These are phyloP conservation scores for Apus apus DNA, from an alignment of 2,113 vertebrate species.

Conservation along the genomic window DNA sequence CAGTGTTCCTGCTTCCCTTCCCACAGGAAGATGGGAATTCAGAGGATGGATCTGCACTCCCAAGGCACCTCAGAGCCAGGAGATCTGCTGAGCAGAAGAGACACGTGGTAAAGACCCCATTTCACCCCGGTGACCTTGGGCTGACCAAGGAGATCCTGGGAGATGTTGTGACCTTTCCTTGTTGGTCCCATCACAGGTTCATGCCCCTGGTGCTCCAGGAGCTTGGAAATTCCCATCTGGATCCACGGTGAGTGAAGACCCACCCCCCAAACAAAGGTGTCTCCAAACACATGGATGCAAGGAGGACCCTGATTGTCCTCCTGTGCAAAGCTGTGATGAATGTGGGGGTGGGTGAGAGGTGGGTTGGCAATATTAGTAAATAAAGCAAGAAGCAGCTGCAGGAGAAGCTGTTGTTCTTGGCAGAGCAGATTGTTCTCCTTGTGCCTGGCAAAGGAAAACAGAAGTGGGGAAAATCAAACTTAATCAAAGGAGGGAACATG, in stretches of 20 bases:
- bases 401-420: not conserved
- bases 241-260: not conserved
- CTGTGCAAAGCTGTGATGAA: rapidly evolving
- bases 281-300: not conserved
- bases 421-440: not conserved
- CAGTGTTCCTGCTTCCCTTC: not conserved
- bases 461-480: not conserved
- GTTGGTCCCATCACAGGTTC: not conserved
- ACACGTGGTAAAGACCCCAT: rapidly evolving
- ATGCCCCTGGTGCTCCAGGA: not conserved
- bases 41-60: rapidly evolving
- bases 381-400: not conserved
- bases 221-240: not conserved
- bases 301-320: not conserved
- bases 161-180: not conserved
- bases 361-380: not conserved
- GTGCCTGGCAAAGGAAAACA: not conserved
- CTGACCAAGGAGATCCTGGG: not conserved
- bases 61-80: not conserved
- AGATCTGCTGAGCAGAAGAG: not conserved
- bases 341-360: not conserved
- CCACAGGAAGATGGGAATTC: not conserved
- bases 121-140: rapidly evolving
- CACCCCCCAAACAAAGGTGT: not conserved
- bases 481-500: not conserved